A percentile compares a stretch with the other conserved stretches of the same genome.
Evolutionary conservation across 2,888 invertebrate species (phyloP).

Genomic region (Phalera bucephala): DNA sequence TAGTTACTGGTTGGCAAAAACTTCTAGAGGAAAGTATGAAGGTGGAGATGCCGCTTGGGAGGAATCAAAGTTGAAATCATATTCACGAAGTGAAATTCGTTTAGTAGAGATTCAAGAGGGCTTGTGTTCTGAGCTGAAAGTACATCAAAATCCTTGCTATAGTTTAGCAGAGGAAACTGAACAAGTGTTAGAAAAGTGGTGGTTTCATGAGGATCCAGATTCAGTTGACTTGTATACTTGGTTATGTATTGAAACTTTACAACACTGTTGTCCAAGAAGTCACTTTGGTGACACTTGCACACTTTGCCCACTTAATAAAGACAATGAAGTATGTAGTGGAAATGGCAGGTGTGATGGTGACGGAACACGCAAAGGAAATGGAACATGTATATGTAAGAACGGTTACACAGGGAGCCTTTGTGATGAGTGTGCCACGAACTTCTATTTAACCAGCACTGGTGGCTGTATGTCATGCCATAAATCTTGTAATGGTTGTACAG

Average conservation of each 20-base stretch:
- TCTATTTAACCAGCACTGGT: conserved; percentile 84
- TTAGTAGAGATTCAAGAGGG: conserved; percentile 96
- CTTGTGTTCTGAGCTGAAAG: conserved; percentile 88
- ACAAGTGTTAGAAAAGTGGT: conserved; percentile 93
- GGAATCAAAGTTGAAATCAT: conserved; percentile 91
- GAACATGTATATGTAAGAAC: conserved; percentile 91
- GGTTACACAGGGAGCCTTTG: conserved; percentile 92
- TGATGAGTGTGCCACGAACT: conserved; percentile 87
- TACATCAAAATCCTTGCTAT: conserved; percentile 91
- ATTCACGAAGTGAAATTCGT: conserved; percentile 93
- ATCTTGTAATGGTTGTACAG: conserved; percentile 90
- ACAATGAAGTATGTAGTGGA: conserved; percentile 88
- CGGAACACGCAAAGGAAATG: conserved; percentile 96
- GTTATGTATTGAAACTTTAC: conserved; percentile 90
- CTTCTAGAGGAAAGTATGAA: conserved; percentile 93
- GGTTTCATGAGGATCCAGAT: conserved; percentile 86
- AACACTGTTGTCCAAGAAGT: conserved; percentile 92
- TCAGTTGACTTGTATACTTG: conserved; percentile 73
- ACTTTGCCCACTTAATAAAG: conserved; percentile 84
- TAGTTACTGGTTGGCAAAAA: conserved; percentile 89
- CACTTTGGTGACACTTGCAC: conserved; percentile 92
- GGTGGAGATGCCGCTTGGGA: conserved; percentile 98
- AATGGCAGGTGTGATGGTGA: conserved; percentile 92
- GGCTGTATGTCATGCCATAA: conserved; percentile 90
- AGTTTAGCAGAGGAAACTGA: conserved; percentile 91